Percentiles rank a stretch among this genome's conserved stretches.
Evolutionary conservation across 2,113 vertebrate species (phyloP).

Genomic region (Takifugu bimaculatus): DNA sequence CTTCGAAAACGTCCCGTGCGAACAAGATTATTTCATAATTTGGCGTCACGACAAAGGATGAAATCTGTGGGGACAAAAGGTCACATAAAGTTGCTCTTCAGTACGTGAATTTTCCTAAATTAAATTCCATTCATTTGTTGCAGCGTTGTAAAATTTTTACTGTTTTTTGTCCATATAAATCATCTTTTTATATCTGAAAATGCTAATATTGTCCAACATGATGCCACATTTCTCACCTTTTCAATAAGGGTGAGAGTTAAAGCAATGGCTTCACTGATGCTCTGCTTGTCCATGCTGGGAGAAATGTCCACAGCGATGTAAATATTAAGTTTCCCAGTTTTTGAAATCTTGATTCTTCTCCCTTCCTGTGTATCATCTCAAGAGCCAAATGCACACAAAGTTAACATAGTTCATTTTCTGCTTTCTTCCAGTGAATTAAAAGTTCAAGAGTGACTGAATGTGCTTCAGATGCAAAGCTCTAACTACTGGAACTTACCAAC

Average conservation of each 20-base stretch:
- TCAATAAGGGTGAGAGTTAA: conserved; percentile 47
- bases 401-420: background rate
- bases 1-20: conserved; percentile 40
- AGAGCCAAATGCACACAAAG: background rate
- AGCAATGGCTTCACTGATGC: conserved; percentile 22
- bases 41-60: conserved; percentile 61
- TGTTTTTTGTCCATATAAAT: too few species aligned
- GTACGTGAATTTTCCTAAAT: too few species aligned
- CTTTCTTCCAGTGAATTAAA: background rate
- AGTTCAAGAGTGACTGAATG: too few species aligned
- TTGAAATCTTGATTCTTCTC: conserved; percentile 52
- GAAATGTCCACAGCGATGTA: conserved; percentile 76
- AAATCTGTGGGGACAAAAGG: conserved; percentile 60
- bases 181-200: too few species aligned
- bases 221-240: conserved; percentile 57
- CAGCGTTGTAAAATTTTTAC: too few species aligned
- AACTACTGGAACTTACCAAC: conserved; percentile 22
- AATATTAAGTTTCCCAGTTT: conserved; percentile 67
- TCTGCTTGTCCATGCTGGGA: conserved; percentile 39
- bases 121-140: too few species aligned
- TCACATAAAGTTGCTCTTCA: background rate
- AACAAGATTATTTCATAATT: conserved; percentile 74
- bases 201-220: too few species aligned
- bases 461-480: too few species aligned
- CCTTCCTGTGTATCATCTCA: conserved; percentile 38